Base-by-base conservation (phyloP, 2,888 invertebrate genomes). In the Tridacna gigas region DNA sequence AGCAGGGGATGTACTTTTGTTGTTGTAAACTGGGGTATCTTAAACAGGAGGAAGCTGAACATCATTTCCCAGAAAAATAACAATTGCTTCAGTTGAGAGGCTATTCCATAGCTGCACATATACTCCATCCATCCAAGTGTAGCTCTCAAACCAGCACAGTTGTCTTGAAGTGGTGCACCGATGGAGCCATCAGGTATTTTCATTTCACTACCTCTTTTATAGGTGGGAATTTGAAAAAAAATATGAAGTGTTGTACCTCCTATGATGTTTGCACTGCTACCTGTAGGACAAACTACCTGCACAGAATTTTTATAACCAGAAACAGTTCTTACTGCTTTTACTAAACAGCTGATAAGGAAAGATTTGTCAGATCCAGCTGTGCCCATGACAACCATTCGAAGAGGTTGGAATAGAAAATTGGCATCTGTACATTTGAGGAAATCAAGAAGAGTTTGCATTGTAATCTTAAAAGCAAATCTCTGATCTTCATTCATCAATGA, bases 181-280 rank as follows among this genome's bases (percentile, higher is more conserved):
- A 20, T 75, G 28, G 61, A 7, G 22, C 84, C 82, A 71, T 82
- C 74, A 15, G 80, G 80, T 15, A 75, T 77, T 48, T 48, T 74
- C 86, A 86, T 83, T 66, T 89, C 90, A n/a, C 15, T 45, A 22
- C 25, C 26, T 60, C 74, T 66, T 45, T 56, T 45, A n/a, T 26
- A 28, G 51, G 88, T 87, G 25, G 86, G 86, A 22, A 87, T 71
- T 82, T 88, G 84, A 7, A 89, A 56, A 48, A 88, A 88, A 63
- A 80, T 82, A 65, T 87, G 84, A 11, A 86, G 26, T 20, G 86
- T 89, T n/a, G 67, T 74, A n/a, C 88, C 88, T 26, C 71, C 76
- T 28, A 89, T 85, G 2, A 89, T 18, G 37, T 89, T 87, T 0
- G 89, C 83, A 83, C 84, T 89, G 67, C 83, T 89, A 12, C 86